Evolutionary conservation across 2,888 invertebrate genomes (phyloP).

Genomic region (Proisotoma minuta): DNA sequence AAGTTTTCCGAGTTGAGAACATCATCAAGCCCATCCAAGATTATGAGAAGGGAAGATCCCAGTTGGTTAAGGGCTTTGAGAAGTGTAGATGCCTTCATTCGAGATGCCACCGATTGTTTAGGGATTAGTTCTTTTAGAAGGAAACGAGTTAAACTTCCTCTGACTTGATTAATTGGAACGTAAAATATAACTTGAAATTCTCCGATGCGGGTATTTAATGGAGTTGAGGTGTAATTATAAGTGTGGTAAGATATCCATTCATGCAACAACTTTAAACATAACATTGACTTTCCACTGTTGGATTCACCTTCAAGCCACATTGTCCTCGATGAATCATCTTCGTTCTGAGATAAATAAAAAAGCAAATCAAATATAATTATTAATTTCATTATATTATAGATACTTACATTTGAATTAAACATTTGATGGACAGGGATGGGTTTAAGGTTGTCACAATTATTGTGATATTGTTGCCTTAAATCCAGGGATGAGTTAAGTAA

Average conservation of each 20-base stretch:
- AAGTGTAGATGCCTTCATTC: constrained; percentile 44
- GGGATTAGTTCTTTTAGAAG: constrained; percentile 53
- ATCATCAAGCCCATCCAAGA: constrained; percentile 57
- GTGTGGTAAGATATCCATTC: constrained; percentile 55
- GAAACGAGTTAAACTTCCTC: constrained; percentile 51
- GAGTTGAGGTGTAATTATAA: constrained; percentile 41
- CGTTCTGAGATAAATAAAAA: constrained; percentile 35
- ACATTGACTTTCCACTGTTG: constrained; percentile 56
- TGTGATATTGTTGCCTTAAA: not conserved
- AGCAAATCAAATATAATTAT: not conserved
- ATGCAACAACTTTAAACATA: constrained; percentile 56
- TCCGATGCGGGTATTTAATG: constrained; percentile 41
- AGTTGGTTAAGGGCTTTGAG: constrained; percentile 47
- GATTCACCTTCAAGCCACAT: constrained; percentile 57
- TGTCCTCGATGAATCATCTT: constrained; percentile 52
- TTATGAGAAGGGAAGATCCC: constrained; percentile 52
- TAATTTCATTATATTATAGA: not conserved
- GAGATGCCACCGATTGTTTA: constrained; percentile 48
- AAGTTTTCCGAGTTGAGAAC: constrained; percentile 49
- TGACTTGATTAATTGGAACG: constrained; percentile 56
- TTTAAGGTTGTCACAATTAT: constrained; percentile 34
- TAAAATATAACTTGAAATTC: constrained; percentile 51
- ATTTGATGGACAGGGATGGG: constrained; percentile 46
- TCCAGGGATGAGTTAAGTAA: constrained; percentile 17
- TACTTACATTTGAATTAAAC: constrained; percentile 43